Evolutionary conservation across 1,140 invertebrate species (phyloP), one percentile per base, ranked within the genome.

Genomic region (Pomphorhynchus laevis): DNA sequence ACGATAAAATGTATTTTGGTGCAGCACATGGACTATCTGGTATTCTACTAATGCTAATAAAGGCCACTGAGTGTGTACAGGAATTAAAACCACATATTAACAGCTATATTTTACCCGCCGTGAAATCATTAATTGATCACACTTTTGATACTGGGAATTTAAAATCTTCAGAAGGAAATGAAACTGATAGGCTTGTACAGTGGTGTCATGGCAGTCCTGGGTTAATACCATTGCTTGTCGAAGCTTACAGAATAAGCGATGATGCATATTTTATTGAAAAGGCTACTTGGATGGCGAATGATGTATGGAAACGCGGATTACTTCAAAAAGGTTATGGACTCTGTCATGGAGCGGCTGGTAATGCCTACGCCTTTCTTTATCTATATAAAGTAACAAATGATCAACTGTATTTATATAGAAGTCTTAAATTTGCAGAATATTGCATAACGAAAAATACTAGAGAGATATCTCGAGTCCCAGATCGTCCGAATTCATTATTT

Each of bases 201-300:
- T 89, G 79, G 79, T 86, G 79, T 62, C 77, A 86, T 54, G 80
- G 80, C 12, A 73, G 76, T 17, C 72, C 79, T 33, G 77, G 76
- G 14, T 70, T 74, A 57, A 62, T 75, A 12, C 65, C 70, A 49
- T 58, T 77, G 39, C 70, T 73, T 47, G 53, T 64, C 40, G 53
- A 66, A 48, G 74, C 76, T 27, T 67, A 70, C 51, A 58, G 74
- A 62, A 74, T 76, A 56, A 39, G 34, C 12, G 50, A 62, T 25
- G 67, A 76, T 38, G 51, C 65, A 14, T 62, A 66, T 47, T 86
- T 80, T 57, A 51, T 79, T 34, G 52, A 69, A 46, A 63, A 64
- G 35, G 73, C 74, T 6, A 44, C 65, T 39, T 54, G 66, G 46
- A 72, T 68, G 50, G 69, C 66, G 14, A 68, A 79, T 39, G 64